Conservation (phyloP, 2,888 invertebrate genomes). For the Punctoribates punctum region DNA sequence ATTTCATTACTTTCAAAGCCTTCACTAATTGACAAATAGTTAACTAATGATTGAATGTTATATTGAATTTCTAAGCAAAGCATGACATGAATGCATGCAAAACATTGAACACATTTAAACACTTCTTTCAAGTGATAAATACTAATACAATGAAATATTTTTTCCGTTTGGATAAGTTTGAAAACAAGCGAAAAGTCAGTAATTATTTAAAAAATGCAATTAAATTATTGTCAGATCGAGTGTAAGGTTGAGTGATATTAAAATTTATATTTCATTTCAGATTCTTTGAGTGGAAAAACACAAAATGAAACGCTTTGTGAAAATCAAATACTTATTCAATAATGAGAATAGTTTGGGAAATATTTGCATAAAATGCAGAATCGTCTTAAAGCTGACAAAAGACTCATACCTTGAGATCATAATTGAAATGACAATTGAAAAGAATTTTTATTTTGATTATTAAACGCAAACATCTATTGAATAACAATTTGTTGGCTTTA, state of each 20-base stretch:
- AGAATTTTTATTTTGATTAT: background rate
- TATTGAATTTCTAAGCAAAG: background rate
- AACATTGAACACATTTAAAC: slow-evolving; percentile 1
- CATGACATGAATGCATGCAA: slow-evolving; percentile 11
- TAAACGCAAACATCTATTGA: background rate
- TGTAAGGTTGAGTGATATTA: too few species aligned
- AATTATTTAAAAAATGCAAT: background rate
- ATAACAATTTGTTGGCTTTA: background rate
- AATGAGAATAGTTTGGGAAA: too few species aligned
- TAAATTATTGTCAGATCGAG: background rate
- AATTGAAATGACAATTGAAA: background rate
- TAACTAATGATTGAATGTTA: slow-evolving; percentile 1
- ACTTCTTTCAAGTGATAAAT: background rate
- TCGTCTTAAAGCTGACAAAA: background rate
- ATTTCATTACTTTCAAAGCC: background rate
- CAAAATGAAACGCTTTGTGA: too few species aligned
- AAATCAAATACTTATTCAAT: too few species aligned
- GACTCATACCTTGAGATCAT: background rate
- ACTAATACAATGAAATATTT: background rate
- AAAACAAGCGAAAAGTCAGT: background rate
- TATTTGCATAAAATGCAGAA: background rate
- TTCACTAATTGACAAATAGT: slow-evolving; percentile 13
- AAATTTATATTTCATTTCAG: too few species aligned
- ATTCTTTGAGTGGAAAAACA: too few species aligned
- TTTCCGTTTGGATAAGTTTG: background rate